phyloP scores from a whole-genome alignment of 2,797 vertebrate genomes.

The Gallinago stenura region DNA sequence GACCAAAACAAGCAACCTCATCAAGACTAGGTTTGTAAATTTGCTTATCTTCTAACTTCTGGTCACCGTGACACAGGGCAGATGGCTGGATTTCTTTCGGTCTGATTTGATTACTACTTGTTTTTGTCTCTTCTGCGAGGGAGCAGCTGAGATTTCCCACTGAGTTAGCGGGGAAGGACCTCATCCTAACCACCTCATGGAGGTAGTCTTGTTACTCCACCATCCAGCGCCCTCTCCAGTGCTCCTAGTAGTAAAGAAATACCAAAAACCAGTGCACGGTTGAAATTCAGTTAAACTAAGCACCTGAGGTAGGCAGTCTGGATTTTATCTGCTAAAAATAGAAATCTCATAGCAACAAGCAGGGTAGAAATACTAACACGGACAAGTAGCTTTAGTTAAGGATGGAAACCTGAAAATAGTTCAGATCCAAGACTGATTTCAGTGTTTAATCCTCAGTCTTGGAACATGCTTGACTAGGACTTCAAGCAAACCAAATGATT shows the following conservation, averaged over 20 bases:
- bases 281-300: background rate
- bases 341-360: background rate
- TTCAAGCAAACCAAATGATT: background rate
- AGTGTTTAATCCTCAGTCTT: background rate
- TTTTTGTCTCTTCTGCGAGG: constrained; percentile 27
- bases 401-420: background rate
- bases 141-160: background rate
- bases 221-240: background rate
- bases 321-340: background rate
- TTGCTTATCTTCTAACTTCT: constrained; percentile 62
- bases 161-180: background rate
- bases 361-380: background rate
- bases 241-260: background rate
- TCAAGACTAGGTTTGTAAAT: constrained; percentile 61
- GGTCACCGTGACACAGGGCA: constrained; percentile 54
- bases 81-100: constrained; percentile 60
- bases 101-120: constrained; percentile 71
- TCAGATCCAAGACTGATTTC: background rate
- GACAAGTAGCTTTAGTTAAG: background rate
- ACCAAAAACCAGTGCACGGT: background rate
- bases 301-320: background rate
- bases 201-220: background rate
- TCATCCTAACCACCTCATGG: background rate
- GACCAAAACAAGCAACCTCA: constrained; percentile 48
- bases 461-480: background rate